phyloP scores from a whole-genome alignment of 2,113 vertebrate species.

The Alces alces region DNA sequence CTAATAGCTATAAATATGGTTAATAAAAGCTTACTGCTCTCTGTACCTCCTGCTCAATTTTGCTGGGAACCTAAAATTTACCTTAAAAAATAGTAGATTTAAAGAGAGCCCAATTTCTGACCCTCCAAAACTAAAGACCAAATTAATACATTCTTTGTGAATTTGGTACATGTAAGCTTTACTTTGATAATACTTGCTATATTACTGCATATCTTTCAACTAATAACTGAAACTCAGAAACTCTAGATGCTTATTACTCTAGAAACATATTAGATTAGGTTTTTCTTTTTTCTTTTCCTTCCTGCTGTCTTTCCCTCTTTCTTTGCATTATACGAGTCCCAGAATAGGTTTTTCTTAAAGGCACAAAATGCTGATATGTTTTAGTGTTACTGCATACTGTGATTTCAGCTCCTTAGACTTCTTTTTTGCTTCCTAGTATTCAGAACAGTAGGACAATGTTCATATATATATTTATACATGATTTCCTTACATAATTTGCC shows the following conservation, averaged over 20 bases:
- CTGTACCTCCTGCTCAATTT: neutral
- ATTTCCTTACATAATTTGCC: constrained; percentile 34
- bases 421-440: neutral
- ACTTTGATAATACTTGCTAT: neutral
- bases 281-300: neutral
- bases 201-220: neutral
- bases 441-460: constrained; percentile 30
- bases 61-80: constrained; percentile 4
- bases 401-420: constrained; percentile 14
- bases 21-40: constrained; percentile 8
- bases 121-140: neutral
- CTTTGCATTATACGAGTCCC: neutral
- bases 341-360: neutral
- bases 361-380: neutral
- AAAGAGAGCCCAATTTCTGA: constrained; percentile 10
- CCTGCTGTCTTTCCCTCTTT: neutral
- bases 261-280: neutral
- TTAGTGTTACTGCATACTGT: neutral
- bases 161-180: neutral
- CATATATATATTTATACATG: neutral
- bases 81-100: neutral
- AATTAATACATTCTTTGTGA: neutral
- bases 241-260: neutral
- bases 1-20: neutral
- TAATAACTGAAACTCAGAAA: constrained; percentile 22